Evolutionary conservation across 2,113 vertebrate genomes (phyloP).

Genomic region (Pseudorhombus dupliciocellatus): DNA sequence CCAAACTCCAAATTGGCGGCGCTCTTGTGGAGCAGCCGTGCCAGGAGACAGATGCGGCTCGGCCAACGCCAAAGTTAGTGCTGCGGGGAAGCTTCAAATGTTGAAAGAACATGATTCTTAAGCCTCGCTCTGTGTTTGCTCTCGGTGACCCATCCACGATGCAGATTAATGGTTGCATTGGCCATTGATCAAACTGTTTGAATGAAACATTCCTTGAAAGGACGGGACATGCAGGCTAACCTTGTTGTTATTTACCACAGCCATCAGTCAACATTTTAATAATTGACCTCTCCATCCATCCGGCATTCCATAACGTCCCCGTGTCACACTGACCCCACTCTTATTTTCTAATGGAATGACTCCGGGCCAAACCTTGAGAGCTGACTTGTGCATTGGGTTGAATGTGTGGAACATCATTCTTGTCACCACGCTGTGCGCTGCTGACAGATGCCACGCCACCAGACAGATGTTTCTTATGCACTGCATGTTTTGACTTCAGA

Average conservation of each 20-base stretch:
- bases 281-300: conserved; percentile 41
- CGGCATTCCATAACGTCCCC: conserved; percentile 16
- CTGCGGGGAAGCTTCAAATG: background rate
- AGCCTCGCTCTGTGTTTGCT: background rate
- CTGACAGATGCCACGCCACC: conserved; percentile 61
- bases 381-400: conserved; percentile 1
- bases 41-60: conserved; percentile 12
- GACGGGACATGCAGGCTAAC: background rate
- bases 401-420: conserved; percentile 31
- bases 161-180: conserved; percentile 11
- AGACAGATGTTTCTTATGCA: conserved; percentile 11
- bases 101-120: background rate
- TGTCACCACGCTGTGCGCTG: conserved; percentile 12
- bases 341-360: conserved; percentile 40
- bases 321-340: conserved; percentile 2
- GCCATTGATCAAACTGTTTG: background rate
- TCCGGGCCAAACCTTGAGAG: conserved; percentile 2
- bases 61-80: background rate
- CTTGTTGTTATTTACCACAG: background rate
- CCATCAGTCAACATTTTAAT: conserved; percentile 34
- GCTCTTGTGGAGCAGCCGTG: conserved; percentile 21
- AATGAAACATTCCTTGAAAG: conserved; percentile 1
- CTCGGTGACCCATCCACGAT: background rate
- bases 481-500: conserved; percentile 2
- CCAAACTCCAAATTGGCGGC: conserved; percentile 11